These are phyloP conservation scores for Campylomormyrus tamandua DNA, from an alignment of 2,113 vertebrate genomes.

Conservation along the genomic window DNA sequence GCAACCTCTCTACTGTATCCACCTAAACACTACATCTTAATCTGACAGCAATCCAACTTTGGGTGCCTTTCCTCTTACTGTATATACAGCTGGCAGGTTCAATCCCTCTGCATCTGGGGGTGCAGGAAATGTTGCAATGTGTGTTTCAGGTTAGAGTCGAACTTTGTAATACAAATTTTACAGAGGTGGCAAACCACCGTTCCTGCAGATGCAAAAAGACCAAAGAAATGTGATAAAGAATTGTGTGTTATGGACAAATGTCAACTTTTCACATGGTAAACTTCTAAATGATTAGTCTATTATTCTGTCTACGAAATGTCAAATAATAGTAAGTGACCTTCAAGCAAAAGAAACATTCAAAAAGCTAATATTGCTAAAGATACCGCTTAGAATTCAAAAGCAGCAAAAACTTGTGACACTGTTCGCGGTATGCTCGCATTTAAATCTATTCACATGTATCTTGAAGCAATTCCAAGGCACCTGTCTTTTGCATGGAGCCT, in stretches of 20 bases:
- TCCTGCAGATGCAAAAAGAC: background rate
- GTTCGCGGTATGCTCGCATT: background rate
- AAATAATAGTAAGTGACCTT: constrained; percentile 21
- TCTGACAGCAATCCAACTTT: background rate
- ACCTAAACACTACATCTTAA: background rate
- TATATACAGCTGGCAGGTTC: background rate
- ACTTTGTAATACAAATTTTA: background rate
- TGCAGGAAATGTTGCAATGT: background rate
- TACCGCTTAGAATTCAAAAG: constrained; percentile 3
- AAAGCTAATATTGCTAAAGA: background rate
- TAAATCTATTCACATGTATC: constrained; percentile 2
- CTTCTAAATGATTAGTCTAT: constrained; percentile 10
- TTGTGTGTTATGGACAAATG: background rate
- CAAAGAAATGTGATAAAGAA: constrained; percentile 11
- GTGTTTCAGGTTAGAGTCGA: background rate
- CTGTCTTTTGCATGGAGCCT: background rate
- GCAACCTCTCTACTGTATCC: background rate
- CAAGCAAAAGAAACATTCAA: constrained; percentile 14
- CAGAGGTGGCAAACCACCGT: background rate
- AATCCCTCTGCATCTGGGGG: background rate
- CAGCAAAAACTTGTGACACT: background rate
- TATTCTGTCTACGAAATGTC: constrained; percentile 1
- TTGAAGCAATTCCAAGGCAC: background rate
- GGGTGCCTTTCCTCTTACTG: background rate
- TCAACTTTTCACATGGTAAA: constrained; percentile 15